Base-by-base conservation (phyloP, 2,888 invertebrate species). In the Epinotia nisella region DNA sequence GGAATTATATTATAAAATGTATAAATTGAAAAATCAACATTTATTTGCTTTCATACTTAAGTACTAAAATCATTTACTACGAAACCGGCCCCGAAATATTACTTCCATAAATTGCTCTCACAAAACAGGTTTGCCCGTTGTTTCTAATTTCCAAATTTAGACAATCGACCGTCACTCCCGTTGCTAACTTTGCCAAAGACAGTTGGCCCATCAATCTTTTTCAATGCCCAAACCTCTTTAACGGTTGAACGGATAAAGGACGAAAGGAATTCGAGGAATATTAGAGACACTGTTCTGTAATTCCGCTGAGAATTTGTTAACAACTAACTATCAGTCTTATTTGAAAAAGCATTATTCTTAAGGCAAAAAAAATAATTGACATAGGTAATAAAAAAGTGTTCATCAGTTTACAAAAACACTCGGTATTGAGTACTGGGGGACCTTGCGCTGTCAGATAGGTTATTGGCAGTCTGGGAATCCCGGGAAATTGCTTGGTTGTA, bases 131-230 rank as follows among this genome's bases (percentile, higher is more conserved):
- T 71, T 60, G 41, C 10, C 60, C 4, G 35, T 61, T 65, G 75
- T 76, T 75, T 75, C 76, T 80, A 79, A 80, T 81, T 78, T 75
- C 74, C 58, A 70, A 75, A 77, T 69, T 68, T 66, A 81, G 81
- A 85, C 83, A 85, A 83, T 83, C 76, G 81, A 60, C 77, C 80
- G 81, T 81, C 82, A 75, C 74, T 70, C 67, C 77, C 75, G 70
- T 75, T 74, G 68, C 79, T 70, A 79, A 83, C 76, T 82, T 83
- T 80, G 81, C 75, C 71, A 80, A 77, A 78, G 85, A 84, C 83
- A 79, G 73, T 73, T 56, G 80, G 49, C 62, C 62, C 74, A 86
- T 86, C 84, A 85, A 87, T 87, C 86, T 86, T 83, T 82, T 80
- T 81, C 82, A 81, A 78, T 77, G 77, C 67, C 76, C 74, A 76